phyloP scores from a whole-genome alignment of 1,140 invertebrate species.

The Brachionus calyciflorus region DNA sequence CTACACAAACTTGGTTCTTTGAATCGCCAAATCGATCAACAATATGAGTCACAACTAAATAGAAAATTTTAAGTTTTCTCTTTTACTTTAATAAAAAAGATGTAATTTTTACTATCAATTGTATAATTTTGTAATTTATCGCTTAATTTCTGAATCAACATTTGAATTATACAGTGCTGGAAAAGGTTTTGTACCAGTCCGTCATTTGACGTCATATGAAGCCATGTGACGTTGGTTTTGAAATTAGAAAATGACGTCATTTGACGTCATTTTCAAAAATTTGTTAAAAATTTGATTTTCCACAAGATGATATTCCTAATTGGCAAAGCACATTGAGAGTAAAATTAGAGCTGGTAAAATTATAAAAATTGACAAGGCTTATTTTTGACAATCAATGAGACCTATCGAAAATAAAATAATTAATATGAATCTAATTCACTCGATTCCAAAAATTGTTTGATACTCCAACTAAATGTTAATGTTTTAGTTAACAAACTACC shows the following conservation, averaged over 20 bases:
- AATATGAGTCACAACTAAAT: constrained; percentile 72
- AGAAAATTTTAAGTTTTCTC: constrained; percentile 42
- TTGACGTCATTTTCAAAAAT: constrained; percentile 76
- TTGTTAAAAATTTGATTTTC: constrained; percentile 64
- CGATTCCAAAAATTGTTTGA: too few species aligned
- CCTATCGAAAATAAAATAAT: too few species aligned
- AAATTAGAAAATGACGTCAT: constrained; percentile 80
- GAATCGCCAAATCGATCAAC: constrained; percentile 73
- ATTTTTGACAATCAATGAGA: too few species aligned
- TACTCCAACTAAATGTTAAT: too few species aligned
- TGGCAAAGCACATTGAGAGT: too few species aligned
- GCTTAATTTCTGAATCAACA: background rate
- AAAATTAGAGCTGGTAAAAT: too few species aligned
- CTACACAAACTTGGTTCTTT: constrained; percentile 55
- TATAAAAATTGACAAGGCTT: too few species aligned
- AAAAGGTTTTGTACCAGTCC: too few species aligned
- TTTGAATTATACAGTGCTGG: constrained; percentile 18
- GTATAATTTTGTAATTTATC: constrained; percentile 29
- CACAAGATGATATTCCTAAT: too few species aligned
- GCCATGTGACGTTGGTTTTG: constrained; percentile 77
- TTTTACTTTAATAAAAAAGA: background rate
- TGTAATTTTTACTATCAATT: constrained; percentile 14
- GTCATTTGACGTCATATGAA: constrained; percentile 73
- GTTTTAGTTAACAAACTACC: too few species aligned
- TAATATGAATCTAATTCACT: too few species aligned